These are phyloP conservation scores for Donacobius atricapilla DNA, from an alignment of 2,113 vertebrate species.

Conservation along the genomic window DNA sequence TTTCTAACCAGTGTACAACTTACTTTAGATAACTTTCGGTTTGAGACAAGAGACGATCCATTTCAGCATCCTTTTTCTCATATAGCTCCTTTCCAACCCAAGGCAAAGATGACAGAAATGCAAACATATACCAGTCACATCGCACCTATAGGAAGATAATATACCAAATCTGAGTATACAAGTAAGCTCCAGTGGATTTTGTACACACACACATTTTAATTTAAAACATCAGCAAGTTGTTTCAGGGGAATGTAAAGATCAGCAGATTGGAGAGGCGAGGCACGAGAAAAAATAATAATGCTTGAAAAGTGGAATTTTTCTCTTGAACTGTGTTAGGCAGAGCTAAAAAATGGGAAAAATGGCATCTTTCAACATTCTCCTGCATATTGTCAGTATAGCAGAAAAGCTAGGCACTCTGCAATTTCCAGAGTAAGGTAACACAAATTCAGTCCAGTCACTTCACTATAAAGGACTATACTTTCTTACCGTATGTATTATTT, in stretches of 20 bases:
- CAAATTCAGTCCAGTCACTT: neutral
- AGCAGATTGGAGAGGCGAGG: neutral
- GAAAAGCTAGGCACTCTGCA: neutral
- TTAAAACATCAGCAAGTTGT: neutral
- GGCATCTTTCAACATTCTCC: neutral
- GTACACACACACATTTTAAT: rapidly evolving
- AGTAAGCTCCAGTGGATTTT: neutral
- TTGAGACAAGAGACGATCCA: conserved; percentile 92
- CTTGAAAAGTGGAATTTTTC: neutral
- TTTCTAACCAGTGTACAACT: conserved; percentile 15
- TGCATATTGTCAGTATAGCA: neutral
- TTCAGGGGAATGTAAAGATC: neutral
- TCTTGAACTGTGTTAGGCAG: neutral
- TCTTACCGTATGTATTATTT: neutral
- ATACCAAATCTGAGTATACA: neutral
- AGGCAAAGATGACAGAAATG: conserved; percentile 91
- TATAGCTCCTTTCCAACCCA: conserved; percentile 98
- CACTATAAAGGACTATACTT: neutral
- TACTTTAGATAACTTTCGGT: conserved; percentile 95
- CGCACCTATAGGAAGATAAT: conserved; percentile 79
- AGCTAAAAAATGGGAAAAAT: neutral
- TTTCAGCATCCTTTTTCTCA: conserved; percentile 98
- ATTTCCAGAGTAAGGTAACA: neutral
- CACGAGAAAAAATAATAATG: rapidly evolving
- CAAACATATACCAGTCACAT: conserved; percentile 94